Evolutionary conservation across 2,888 invertebrate genomes (phyloP).

Genomic region (Ditula angustiorana): DNA sequence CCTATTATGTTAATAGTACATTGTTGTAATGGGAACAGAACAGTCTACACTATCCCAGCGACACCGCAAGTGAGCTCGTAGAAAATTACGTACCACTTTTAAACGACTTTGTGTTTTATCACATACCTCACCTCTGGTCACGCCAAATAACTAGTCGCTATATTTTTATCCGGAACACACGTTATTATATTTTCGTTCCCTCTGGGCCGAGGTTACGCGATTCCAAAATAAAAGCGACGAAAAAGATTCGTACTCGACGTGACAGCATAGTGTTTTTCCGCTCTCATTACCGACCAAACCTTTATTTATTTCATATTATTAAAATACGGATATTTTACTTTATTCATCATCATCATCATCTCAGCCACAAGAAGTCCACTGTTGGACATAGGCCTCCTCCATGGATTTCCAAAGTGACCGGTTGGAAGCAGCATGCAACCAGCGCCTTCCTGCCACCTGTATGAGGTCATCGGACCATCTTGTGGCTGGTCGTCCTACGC

Average conservation of each 20-base stretch:
- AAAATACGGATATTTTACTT: too few species aligned
- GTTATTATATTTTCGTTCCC: constrained; percentile 27
- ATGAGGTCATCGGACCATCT: too few species aligned
- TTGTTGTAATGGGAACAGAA: constrained; percentile 8
- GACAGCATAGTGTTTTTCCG: neutral
- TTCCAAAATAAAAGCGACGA: constrained; percentile 23
- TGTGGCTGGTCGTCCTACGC: too few species aligned
- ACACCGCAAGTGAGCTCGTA: neutral
- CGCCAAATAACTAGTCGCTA: neutral
- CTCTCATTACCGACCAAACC: neutral
- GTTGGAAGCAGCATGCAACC: too few species aligned
- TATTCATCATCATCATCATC: too few species aligned
- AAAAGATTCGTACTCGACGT: neutral
- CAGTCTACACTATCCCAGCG: constrained; percentile 1
- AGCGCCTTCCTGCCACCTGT: too few species aligned
- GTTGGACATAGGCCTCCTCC: too few species aligned
- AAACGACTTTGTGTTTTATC: neutral
- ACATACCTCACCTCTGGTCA: neutral
- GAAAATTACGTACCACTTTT: neutral
- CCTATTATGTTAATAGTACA: constrained; percentile 11
- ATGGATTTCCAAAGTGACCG: too few species aligned
- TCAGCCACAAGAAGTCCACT: too few species aligned
- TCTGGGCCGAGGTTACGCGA: constrained; percentile 25
- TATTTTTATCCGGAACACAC: constrained; percentile 21
- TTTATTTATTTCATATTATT: too few species aligned